These are phyloP conservation scores for Saturnia pavonia DNA, from an alignment of 2,888 invertebrate genomes.

Conservation along the genomic window DNA sequence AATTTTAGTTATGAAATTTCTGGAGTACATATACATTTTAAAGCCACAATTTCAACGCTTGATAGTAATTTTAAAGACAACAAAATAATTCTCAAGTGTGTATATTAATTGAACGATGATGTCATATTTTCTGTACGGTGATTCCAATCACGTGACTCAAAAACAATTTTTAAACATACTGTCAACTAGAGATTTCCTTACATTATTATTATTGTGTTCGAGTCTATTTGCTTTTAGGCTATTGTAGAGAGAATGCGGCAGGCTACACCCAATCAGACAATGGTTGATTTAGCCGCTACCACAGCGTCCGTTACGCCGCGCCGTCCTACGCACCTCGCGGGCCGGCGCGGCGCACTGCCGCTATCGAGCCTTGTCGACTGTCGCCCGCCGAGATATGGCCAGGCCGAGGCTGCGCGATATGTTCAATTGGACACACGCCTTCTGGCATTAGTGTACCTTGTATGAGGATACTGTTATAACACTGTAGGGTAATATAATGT, in stretches of 20 bases:
- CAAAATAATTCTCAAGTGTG: no score
- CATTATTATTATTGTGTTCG: slow-evolving; percentile 1
- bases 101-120: no score
- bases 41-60: no score
- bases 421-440: slow-evolving; percentile 71
- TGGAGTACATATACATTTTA: no score
- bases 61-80: no score
- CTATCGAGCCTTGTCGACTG: slow-evolving; percentile 43
- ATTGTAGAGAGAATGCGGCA: slow-evolving; percentile 53
- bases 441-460: slow-evolving; percentile 58
- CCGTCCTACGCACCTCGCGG: slow-evolving; percentile 70
- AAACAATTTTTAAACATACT: no score
- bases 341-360: slow-evolving; percentile 26
- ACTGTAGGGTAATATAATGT: slow-evolving; percentile 25
- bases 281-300: slow-evolving; percentile 72
- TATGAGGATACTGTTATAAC: slow-evolving; percentile 62
- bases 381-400: slow-evolving; percentile 48
- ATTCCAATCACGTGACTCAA: no score
- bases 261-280: slow-evolving; percentile 75
- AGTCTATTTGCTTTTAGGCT: slow-evolving; percentile 11
- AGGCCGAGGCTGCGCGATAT: slow-evolving; percentile 50
- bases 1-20: no score
- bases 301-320: slow-evolving; percentile 70
- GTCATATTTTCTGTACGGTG: no score
- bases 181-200: no score